Base-by-base conservation (phyloP, 2,888 invertebrate species). In the Ormia ochracea region DNA sequence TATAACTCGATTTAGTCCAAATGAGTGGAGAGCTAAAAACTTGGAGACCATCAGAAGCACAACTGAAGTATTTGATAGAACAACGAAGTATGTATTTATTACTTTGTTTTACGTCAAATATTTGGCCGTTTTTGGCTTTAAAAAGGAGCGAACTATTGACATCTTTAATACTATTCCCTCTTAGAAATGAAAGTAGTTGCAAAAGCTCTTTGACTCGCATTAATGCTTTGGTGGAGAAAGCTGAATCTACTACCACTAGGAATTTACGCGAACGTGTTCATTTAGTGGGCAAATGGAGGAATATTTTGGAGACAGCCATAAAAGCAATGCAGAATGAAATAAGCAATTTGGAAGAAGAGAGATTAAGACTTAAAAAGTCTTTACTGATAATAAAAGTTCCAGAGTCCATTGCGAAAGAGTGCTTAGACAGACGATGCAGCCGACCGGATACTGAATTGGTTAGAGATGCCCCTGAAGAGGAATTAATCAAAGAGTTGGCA, bases 401-500 rank as follows among this genome's bases (percentile, higher is more conserved):
- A 0, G 94, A 94, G 90, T 92, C 94, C 0, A 96, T 96, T 84
- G 93, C 93, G 0, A 93, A 92, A 74, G 95, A 96, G 88, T 95
- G 95, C 85, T 89, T 96, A 56, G 93, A 94, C 43, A 90, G 94
- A 36, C 91, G 96, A 48, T 92, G 93, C 0, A 93, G 92, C 31
- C 91, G 95, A 10, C 91, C 93, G 19, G 93, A 93, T 84, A 92
- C 93, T 0, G 96, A 96, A 88, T 90, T 96, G 52, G 94, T 95
- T 0, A 91, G 94, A 6, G 96, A 96, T 85, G 89, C 92, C 58
- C 94, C 95, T 9, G 95, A 96, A 87, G 94, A 94, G 82, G 95
- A 95, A 87, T 88, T 96, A 10, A 92, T 94, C 2, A 94, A 93
- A 89, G 95, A 96, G 89, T 90, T 93, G 86, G 92, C 94, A 0